Conservation (phyloP, 2,797 vertebrate species). For the Characodon lateralis region DNA sequence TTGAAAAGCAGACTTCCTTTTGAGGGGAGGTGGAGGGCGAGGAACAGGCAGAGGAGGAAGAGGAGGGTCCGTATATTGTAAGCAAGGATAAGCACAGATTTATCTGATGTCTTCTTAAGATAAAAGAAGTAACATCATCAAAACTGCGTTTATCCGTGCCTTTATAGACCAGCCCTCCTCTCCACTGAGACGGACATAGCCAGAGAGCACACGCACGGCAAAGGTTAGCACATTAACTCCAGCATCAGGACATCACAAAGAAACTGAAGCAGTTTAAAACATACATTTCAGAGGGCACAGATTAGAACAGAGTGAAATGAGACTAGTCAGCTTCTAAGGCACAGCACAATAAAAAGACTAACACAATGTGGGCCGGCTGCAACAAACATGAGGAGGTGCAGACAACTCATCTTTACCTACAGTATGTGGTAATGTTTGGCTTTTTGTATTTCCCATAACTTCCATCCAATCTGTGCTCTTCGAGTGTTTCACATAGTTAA, state of each 20-base stretch:
- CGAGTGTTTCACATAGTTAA: conserved; percentile 3
- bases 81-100: conserved; percentile 90
- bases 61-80: conserved; percentile 78
- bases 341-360: conserved; percentile 57
- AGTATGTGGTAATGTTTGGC: conserved; percentile 36
- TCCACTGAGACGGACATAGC: conserved; percentile 68
- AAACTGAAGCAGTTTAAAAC: conserved; percentile 62
- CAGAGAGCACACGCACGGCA: conserved; percentile 66
- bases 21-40: conserved; percentile 69
- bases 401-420: conserved; percentile 37
- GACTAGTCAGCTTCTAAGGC: conserved; percentile 60
- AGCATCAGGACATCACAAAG: conserved; percentile 52
- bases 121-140: conserved; percentile 90
- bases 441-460: conserved; percentile 31
- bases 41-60: conserved; percentile 71
- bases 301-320: conserved; percentile 62
- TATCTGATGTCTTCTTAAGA: conserved; percentile 89
- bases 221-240: conserved; percentile 63
- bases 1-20: conserved; percentile 70
- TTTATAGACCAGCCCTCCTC: conserved; percentile 78
- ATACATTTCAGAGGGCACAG: conserved; percentile 55
- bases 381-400: conserved; percentile 61
- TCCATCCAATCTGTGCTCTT: conserved; percentile 19
- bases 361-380: conserved; percentile 63
- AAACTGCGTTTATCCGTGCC: conserved; percentile 88